phyloP scores from a whole-genome alignment of 1,140 invertebrate species.

The Drosophila rufa region DNA sequence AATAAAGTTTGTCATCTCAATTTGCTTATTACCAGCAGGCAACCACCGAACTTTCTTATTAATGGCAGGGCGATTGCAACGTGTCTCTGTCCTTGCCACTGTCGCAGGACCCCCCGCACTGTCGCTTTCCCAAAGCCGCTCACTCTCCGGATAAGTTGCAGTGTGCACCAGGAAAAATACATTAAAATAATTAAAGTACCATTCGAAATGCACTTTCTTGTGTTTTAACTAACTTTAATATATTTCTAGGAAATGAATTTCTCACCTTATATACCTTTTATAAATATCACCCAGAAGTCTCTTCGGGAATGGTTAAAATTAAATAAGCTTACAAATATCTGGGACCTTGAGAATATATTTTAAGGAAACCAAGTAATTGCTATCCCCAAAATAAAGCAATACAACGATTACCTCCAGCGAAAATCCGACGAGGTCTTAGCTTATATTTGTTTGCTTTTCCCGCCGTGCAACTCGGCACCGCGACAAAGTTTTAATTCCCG shows the following conservation, averaged over 20 bases:
- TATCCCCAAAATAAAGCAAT: neutral
- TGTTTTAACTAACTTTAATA: no score
- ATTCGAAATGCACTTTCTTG: no score
- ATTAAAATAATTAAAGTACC: no score
- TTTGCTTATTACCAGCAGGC: slow-evolving; percentile 82
- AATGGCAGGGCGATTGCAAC: slow-evolving; percentile 78
- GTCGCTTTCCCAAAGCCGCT: neutral
- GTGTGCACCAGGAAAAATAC: slow-evolving; percentile 7
- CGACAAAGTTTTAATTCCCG: slow-evolving; percentile 47
- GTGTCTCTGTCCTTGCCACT: slow-evolving; percentile 36
- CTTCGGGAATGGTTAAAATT: no score
- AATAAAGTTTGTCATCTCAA: slow-evolving; percentile 83
- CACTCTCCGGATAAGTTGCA: neutral
- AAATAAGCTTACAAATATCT: no score
- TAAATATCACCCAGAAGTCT: neutral
- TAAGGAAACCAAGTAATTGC: no score
- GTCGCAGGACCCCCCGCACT: neutral
- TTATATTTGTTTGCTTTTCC: slow-evolving; percentile 16
- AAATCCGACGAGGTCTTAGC: neutral
- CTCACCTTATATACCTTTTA: no score
- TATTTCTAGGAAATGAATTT: no score
- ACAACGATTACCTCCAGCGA: neutral
- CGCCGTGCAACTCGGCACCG: slow-evolving; percentile 9
- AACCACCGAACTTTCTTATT: slow-evolving; percentile 74
- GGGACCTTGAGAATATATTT: no score